A percentile compares a stretch with the other conserved stretches of the same genome.
Conservation (phyloP, 2,797 vertebrate species). For the Falco novaeseelandiae region DNA sequence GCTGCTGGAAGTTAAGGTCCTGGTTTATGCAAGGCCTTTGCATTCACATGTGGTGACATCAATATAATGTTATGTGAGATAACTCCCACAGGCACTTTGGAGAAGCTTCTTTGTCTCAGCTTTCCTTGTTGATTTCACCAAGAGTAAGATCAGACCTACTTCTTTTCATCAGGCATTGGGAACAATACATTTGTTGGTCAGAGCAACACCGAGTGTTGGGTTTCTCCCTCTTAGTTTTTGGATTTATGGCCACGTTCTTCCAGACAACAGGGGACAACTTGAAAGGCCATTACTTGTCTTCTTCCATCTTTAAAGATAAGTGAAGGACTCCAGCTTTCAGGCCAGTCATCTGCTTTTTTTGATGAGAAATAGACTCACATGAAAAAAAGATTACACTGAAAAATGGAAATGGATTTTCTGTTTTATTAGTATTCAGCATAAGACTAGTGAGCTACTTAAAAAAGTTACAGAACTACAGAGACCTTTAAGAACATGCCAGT, state of each 20-base stretch:
- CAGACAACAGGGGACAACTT: background rate
- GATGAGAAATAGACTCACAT: conserved; percentile 55
- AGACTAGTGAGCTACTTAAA: conserved; percentile 46
- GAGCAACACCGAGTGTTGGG: background rate
- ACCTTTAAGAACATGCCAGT: conserved; percentile 4
- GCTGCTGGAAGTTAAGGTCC: background rate
- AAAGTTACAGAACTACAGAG: conserved; percentile 44
- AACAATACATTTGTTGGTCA: background rate
- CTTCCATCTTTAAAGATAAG: background rate
- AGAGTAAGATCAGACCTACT: background rate
- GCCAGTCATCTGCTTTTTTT: background rate
- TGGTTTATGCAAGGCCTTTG: background rate
- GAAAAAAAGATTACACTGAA: conserved; percentile 65
- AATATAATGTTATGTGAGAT: background rate
- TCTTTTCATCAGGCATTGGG: background rate
- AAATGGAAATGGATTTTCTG: conserved; percentile 48
- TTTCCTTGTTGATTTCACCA: background rate
- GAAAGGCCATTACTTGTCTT: background rate
- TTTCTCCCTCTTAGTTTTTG: background rate
- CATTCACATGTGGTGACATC: background rate
- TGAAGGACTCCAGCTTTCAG: background rate
- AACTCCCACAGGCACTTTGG: background rate
- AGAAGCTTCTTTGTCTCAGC: background rate
- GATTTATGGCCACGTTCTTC: background rate
- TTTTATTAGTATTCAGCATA: conserved; percentile 46